These are phyloP conservation scores for Oophaga pumilio DNA, from an alignment of 2,113 vertebrate genomes.

Conservation along the genomic window DNA sequence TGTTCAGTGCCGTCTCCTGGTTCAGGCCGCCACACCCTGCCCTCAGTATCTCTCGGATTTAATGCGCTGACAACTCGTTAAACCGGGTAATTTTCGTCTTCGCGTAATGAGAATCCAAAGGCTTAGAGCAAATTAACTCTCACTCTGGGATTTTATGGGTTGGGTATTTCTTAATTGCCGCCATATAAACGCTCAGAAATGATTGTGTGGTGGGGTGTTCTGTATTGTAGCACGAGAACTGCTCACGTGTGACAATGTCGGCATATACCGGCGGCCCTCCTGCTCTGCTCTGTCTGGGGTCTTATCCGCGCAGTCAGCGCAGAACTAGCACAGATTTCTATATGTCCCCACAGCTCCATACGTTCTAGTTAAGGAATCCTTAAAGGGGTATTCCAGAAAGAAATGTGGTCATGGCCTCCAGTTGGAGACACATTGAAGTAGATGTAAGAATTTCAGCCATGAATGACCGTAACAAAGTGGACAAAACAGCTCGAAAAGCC, in stretches of 20 bases:
- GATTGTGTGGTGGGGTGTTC: neutral
- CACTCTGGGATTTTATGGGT: constrained; percentile 10
- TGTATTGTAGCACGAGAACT: neutral
- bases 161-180: constrained; percentile 3
- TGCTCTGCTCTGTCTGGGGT: too few relatives aligned
- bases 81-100: constrained; percentile 26
- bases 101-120: constrained; percentile 23
- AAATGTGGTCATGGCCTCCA: too few relatives aligned
- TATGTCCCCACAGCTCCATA: too few relatives aligned
- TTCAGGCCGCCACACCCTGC: neutral
- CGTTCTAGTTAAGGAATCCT: too few relatives aligned
- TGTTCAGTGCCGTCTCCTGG: neutral
- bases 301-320: neutral
- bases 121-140: constrained; percentile 28
- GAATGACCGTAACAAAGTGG: too few relatives aligned
- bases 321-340: too few relatives aligned
- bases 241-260: neutral
- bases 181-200: neutral
- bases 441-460: too few relatives aligned
- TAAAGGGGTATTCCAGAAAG: too few relatives aligned
- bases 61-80: constrained; percentile 21
- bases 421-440: too few relatives aligned
- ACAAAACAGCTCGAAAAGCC: too few relatives aligned
- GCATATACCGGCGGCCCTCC: too few relatives aligned
- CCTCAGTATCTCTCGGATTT: neutral